Evolutionary conservation across 2,888 invertebrate species (phyloP).

Genomic region (Drosophila kambysellisi): DNA sequence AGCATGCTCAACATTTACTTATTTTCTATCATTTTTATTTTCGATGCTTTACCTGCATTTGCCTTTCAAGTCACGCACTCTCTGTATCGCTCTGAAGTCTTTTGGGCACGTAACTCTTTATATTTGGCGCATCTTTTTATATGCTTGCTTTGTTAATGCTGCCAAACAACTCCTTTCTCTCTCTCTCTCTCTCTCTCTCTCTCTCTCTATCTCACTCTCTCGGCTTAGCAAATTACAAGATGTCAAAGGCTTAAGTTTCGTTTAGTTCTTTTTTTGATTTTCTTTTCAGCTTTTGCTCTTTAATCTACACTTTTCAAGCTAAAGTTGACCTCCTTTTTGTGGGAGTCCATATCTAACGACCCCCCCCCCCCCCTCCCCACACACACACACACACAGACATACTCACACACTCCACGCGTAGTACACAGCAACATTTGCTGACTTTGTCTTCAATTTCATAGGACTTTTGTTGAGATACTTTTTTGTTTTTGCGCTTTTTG

Average conservation of each 20-base stretch:
- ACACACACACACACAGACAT: not conserved
- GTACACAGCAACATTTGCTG: conserved; percentile 29
- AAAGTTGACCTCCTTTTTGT: conserved; percentile 51
- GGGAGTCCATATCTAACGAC: not conserved
- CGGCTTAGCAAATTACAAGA: conserved; percentile 44
- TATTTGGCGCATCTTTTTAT: conserved; percentile 49
- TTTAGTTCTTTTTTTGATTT: conserved; percentile 24
- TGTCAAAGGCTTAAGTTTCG: conserved; percentile 60
- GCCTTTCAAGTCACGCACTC: conserved; percentile 65
- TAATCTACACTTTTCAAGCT: conserved; percentile 34
- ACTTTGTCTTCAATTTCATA: conserved; percentile 44
- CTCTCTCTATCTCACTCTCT: conserved; percentile 2
- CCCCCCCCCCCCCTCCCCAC: no score
- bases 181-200: not conserved
- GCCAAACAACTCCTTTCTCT: not conserved
- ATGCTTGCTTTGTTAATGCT: conserved; percentile 19
- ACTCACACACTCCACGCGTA: conserved; percentile 2
- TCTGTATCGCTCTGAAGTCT: conserved; percentile 26
- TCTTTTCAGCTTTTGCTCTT: conserved; percentile 35
- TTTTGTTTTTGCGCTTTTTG: not conserved
- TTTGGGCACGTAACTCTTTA: conserved; percentile 62
- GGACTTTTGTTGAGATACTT: conserved; percentile 29
- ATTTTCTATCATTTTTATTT: not conserved
- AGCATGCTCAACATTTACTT: not conserved
- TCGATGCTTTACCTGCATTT: conserved; percentile 41